Base-by-base conservation (phyloP, 2,113 vertebrate genomes). In the Bambusicola thoracicus region DNA sequence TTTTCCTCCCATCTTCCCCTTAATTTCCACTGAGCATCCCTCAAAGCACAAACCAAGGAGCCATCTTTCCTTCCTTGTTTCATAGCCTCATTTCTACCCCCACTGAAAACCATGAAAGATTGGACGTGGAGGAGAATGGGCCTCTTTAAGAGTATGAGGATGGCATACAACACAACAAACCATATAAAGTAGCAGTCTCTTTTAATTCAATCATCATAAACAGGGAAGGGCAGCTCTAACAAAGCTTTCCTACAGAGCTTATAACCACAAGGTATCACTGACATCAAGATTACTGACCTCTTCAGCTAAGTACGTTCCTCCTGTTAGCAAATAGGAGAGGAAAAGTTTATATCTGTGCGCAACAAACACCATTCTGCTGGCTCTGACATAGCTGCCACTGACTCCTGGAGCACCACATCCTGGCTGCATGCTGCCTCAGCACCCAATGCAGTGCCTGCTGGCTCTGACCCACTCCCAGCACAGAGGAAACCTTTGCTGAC, bases 101-200 rank as follows among this genome's bases (percentile, higher is more conserved):
- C 5, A 3, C 10, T 51, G 55, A 58, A 87, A 63, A 19, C 18
- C 36, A 44, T 1, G 27, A n/a, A 59, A 36, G 30, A 66, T 70
- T 34, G 34, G 21, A 13, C 1, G 0, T 20, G 0, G 0, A 40
- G 30, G 18, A 2, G 41, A 85, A 68, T 74, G 32, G 5, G 38
- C 11, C 55, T 68, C 36, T 44, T 32, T 36, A 56, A 80, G 69
- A 58, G n/a, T n/a, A 29, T 53, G 38, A 68, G 20, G 43, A 36
- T 11, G 3, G 21, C 22, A 63, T 25, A 53, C n/a, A 74, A 65
- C 79, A 41, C 51, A 85, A 81, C 6, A 29, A 89, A 32, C 19
- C 43, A 8, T 36, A 36, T 41, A 48, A 91, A 41, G 32, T 10
- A 32, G 36, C 46, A 49, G 21, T 68, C 82, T 56, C 6, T 49